Evolutionary conservation across 2,113 vertebrate genomes (phyloP).

Genomic region (Misgurnus anguillicaudatus): DNA sequence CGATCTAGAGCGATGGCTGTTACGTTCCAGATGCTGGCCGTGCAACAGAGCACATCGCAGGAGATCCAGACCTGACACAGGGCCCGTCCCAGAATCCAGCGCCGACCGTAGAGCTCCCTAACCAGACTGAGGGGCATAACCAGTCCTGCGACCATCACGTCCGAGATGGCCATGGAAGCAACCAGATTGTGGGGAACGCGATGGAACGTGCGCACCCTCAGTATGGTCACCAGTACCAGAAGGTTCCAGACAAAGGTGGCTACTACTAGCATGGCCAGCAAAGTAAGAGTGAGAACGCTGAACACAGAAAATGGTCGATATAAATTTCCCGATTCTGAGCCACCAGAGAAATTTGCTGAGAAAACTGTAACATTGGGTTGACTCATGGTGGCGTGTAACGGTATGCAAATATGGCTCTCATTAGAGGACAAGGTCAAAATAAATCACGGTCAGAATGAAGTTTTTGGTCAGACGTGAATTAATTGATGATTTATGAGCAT

Average conservation of each 20-base stretch:
- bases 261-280: slow-evolving; percentile 85
- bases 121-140: slow-evolving; percentile 96
- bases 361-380: slow-evolving; percentile 62
- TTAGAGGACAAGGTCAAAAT: slow-evolving; percentile 46
- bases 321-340: slow-evolving; percentile 65
- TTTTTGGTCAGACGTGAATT: not conserved
- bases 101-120: slow-evolving; percentile 83
- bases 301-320: slow-evolving; percentile 80
- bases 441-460: not conserved
- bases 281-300: slow-evolving; percentile 82
- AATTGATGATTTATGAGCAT: not conserved
- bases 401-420: slow-evolving; percentile 19
- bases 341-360: slow-evolving; percentile 60
- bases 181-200: slow-evolving; percentile 95
- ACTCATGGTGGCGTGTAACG: slow-evolving; percentile 60
- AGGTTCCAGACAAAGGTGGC: slow-evolving; percentile 95
- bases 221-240: slow-evolving; percentile 89
- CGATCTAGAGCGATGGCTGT: slow-evolving; percentile 94
- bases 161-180: slow-evolving; percentile 92
- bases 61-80: slow-evolving; percentile 94
- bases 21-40: slow-evolving; percentile 98
- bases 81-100: slow-evolving; percentile 86
- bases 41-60: slow-evolving; percentile 95
- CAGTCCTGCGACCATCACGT: slow-evolving; percentile 91
- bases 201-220: slow-evolving; percentile 91